These are phyloP conservation scores for Plagodis pulveraria DNA, from an alignment of 2,888 invertebrate species.

Conservation along the genomic window DNA sequence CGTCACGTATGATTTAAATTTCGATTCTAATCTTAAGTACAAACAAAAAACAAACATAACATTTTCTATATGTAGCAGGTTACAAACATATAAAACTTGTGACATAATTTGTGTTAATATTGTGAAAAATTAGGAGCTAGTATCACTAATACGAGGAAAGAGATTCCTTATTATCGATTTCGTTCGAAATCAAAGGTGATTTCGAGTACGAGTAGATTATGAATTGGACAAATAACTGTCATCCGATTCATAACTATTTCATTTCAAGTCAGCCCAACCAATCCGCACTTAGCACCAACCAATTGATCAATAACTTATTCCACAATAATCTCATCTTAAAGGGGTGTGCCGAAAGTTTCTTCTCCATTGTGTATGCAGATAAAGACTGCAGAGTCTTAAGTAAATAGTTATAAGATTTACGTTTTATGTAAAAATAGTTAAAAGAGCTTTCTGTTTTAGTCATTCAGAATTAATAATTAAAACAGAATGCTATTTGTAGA, in stretches of 20 bases:
- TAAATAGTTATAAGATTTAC: too few relatives aligned
- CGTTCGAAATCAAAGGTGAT: slow-evolving; percentile 49
- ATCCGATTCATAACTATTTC: slow-evolving; percentile 77
- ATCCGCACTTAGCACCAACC: slow-evolving; percentile 68
- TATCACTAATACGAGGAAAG: slow-evolving; percentile 84
- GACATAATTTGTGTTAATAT: slow-evolving; percentile 81
- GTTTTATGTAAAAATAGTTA: too few relatives aligned
- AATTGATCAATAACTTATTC: slow-evolving; percentile 35
- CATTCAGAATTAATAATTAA: too few relatives aligned
- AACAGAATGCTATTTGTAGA: too few relatives aligned
- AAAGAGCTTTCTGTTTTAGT: too few relatives aligned
- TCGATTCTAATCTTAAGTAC: slow-evolving; percentile 70
- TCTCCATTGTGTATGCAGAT: not conserved
- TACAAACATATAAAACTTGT: slow-evolving; percentile 74
- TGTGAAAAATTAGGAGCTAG: slow-evolving; percentile 82
- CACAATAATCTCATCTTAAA: slow-evolving; percentile 45
- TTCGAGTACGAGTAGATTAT: slow-evolving; percentile 61
- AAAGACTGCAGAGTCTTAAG: too few relatives aligned
- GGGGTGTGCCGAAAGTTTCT: not conserved
- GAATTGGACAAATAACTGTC: slow-evolving; percentile 79
- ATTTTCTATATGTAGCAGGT: slow-evolving; percentile 73
- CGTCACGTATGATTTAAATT: slow-evolving; percentile 62
- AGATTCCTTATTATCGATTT: slow-evolving; percentile 75
- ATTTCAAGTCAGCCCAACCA: slow-evolving; percentile 75
- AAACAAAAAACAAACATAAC: slow-evolving; percentile 81